These are phyloP conservation scores for Orbicella faveolata DNA, from an alignment of 64 coral and sea anemone species.

Conservation along the genomic window DNA sequence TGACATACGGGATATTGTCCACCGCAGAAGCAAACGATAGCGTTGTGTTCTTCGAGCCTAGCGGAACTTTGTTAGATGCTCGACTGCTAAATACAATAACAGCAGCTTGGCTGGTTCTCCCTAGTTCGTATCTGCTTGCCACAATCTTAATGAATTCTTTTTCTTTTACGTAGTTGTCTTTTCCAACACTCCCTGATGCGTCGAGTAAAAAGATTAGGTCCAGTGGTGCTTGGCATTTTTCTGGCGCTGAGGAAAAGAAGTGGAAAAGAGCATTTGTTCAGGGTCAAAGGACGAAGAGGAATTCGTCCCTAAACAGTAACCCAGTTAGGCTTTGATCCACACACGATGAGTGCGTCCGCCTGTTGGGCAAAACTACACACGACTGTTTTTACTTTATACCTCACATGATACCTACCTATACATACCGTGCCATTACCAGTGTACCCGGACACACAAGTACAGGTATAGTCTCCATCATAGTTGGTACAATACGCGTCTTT, in stretches of 20 bases:
- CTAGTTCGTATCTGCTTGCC: neutral
- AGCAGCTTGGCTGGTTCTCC: neutral
- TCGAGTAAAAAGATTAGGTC: constrained; percentile 1
- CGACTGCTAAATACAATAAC: neutral
- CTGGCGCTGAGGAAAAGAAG: neutral
- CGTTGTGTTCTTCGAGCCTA: neutral
- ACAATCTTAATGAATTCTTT: constrained; percentile 5
- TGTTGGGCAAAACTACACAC: no score
- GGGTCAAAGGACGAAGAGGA: no score
- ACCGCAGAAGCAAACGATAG: neutral
- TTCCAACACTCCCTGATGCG: constrained; percentile 7
- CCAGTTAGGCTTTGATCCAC: no score
- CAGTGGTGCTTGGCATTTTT: constrained; percentile 10
- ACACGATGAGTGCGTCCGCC: no score
- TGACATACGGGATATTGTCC: neutral
- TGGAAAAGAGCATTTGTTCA: no score
- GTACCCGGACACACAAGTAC: no score
- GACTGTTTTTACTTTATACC: no score
- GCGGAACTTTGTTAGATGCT: neutral
- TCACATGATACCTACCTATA: no score
- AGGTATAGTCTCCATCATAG: no score
- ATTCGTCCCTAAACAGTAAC: no score
- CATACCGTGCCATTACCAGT: no score
- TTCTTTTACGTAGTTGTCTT: neutral
- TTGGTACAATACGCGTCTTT: no score